Evolutionary conservation across 2,113 vertebrate genomes (phyloP).

Genomic region (Oreochromis aureus): DNA sequence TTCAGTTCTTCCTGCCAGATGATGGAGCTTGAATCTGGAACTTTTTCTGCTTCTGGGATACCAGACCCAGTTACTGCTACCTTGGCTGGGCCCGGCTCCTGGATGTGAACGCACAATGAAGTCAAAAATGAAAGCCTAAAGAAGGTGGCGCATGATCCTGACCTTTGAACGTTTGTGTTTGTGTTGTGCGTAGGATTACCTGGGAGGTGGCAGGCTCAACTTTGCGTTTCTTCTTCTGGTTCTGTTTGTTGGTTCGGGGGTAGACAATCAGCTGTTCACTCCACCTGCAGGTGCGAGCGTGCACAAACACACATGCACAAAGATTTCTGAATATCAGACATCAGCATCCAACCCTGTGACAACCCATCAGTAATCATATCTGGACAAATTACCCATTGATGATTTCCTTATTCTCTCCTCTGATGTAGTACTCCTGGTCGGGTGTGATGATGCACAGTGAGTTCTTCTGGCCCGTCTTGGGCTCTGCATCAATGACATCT

Average conservation of each 20-base stretch:
- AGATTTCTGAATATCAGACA: background rate
- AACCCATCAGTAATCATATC: background rate
- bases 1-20: conserved; percentile 81
- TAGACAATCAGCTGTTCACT: conserved; percentile 76
- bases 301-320: background rate
- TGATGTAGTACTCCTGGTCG: conserved; percentile 79
- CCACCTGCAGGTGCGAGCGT: conserved; percentile 57
- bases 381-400: conserved; percentile 71
- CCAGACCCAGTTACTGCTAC: conserved; percentile 76
- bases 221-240: conserved; percentile 82
- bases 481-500: conserved; percentile 76
- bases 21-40: conserved; percentile 76
- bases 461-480: conserved; percentile 80
- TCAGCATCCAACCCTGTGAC: background rate
- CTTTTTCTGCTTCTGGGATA: conserved; percentile 75
- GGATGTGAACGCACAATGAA: background rate
- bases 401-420: conserved; percentile 79
- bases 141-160: background rate
- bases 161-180: background rate
- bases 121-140: background rate
- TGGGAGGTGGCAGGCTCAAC: conserved; percentile 77
- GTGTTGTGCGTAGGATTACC: conserved; percentile 27
- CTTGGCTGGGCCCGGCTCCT: conserved; percentile 81
- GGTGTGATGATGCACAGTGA: conserved; percentile 77
- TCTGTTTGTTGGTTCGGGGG: conserved; percentile 79